Percentiles rank a stretch among this genome's conserved stretches.
These are phyloP conservation scores for Catharus bicknelli DNA, from an alignment of 2,113 vertebrate species.

Conservation along the genomic window DNA sequence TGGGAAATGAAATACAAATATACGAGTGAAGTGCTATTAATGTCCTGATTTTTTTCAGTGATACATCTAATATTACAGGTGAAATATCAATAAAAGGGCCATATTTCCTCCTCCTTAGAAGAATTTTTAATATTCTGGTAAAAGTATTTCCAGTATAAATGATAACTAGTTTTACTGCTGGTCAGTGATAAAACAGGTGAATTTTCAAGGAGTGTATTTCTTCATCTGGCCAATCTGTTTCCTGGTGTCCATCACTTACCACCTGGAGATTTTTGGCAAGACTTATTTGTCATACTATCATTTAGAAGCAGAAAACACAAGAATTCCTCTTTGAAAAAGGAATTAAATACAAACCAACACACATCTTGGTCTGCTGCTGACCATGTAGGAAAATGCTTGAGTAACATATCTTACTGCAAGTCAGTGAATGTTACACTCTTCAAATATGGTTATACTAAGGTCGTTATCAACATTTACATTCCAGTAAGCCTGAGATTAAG, in stretches of 20 bases:
- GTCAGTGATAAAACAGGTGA: neutral
- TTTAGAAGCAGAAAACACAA: neutral
- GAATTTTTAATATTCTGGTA: neutral
- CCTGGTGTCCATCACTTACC: conserved; percentile 1
- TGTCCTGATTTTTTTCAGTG: neutral
- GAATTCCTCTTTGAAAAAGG: neutral
- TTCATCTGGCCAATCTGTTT: neutral
- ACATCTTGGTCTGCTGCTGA: neutral
- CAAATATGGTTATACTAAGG: neutral
- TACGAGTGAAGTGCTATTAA: neutral
- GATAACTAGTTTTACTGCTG: neutral
- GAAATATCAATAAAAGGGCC: neutral
- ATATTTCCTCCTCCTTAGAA: neutral
- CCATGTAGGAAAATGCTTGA: neutral
- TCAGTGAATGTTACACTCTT: neutral
- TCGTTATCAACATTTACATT: neutral
- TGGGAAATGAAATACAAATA: neutral
- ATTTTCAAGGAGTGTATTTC: neutral
- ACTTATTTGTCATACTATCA: neutral
- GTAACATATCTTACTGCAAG: neutral
- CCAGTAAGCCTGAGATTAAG: neutral
- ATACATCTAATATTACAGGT: neutral
- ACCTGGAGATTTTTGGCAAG: neutral
- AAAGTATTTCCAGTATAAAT: neutral
- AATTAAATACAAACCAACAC: neutral